Percentiles rank a stretch among this genome's conserved stretches.
These are phyloP conservation scores for Selenia dentaria DNA, from an alignment of 2,888 invertebrate genomes.

Conservation along the genomic window DNA sequence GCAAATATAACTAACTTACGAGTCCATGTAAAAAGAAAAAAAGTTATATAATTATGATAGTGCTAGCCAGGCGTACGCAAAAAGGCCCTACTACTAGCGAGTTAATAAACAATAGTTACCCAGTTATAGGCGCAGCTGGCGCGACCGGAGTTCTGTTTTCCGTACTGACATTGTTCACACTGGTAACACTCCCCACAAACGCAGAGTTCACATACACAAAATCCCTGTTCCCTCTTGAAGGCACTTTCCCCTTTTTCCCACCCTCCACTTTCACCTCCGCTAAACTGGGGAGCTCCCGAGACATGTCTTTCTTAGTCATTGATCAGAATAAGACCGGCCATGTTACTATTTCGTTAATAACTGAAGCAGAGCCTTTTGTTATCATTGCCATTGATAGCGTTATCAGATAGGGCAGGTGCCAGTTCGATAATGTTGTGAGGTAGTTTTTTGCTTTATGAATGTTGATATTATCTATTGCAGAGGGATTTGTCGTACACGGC, in stretches of 20 bases:
- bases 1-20: no score
- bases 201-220: constrained; percentile 68
- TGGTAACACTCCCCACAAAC: constrained; percentile 60
- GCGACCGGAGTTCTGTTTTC: constrained; percentile 2
- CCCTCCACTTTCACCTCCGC: constrained; percentile 27
- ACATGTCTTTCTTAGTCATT: constrained; percentile 15
- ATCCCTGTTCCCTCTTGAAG: constrained; percentile 39
- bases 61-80: no score
- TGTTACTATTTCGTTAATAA: constrained; percentile 18
- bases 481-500: no score
- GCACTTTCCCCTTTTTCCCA: constrained; percentile 25
- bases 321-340: constrained; percentile 10
- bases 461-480: neutral
- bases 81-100: no score
- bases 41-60: no score
- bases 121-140: constrained; percentile 11
- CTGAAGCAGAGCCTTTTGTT: constrained; percentile 33
- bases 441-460: constrained; percentile 14
- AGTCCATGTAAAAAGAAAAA: no score
- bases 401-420: constrained; percentile 27
- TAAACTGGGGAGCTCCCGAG: constrained; percentile 4
- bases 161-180: constrained; percentile 41
- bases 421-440: constrained; percentile 24
- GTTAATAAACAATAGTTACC: constrained; percentile 17
- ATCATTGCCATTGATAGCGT: constrained; percentile 25